A percentile compares a stretch with the other conserved stretches of the same genome.
phyloP scores from a whole-genome alignment of 2,113 vertebrate species.

The Cynopterus brachyotis region DNA sequence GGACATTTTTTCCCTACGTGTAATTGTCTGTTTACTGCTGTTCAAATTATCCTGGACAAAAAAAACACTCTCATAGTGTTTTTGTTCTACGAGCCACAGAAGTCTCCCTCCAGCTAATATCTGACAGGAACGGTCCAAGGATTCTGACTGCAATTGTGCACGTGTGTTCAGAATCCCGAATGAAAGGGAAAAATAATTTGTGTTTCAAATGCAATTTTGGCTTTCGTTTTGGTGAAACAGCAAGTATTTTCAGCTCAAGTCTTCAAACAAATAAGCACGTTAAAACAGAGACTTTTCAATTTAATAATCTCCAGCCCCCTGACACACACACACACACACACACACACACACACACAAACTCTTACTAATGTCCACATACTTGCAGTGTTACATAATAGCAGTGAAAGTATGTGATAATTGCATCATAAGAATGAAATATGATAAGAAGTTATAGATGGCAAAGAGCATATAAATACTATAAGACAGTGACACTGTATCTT shows the following conservation, averaged over 20 bases:
- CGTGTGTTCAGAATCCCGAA: constrained; percentile 86
- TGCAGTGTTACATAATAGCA: constrained; percentile 84
- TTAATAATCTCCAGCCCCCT: constrained; percentile 56
- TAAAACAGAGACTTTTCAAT: constrained; percentile 74
- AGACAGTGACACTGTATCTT: constrained; percentile 86
- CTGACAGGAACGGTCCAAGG: constrained; percentile 84
- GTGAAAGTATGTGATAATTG: constrained; percentile 85
- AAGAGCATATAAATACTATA: constrained; percentile 84
- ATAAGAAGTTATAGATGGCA: constrained; percentile 83
- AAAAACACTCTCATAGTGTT: constrained; percentile 80
- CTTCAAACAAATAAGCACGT: constrained; percentile 77
- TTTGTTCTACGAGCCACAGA: constrained; percentile 85
- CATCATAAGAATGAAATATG: constrained; percentile 83
- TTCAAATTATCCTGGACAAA: constrained; percentile 72
- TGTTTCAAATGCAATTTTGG: constrained; percentile 77
- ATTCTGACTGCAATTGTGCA: constrained; percentile 84
- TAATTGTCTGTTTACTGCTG: constrained; percentile 70
- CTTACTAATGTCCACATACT: constrained; percentile 82
- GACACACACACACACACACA: constrained; percentile 53
- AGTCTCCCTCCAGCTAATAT: constrained; percentile 86
- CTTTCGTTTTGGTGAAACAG: constrained; percentile 76
- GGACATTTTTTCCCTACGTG: constrained; percentile 2
- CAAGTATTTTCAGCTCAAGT: constrained; percentile 75
- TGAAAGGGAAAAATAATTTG: constrained; percentile 81
- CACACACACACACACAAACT: constrained; percentile 74